Evolutionary conservation across 2,888 invertebrate genomes (phyloP).

Genomic region (Hanleya hanleyi): DNA sequence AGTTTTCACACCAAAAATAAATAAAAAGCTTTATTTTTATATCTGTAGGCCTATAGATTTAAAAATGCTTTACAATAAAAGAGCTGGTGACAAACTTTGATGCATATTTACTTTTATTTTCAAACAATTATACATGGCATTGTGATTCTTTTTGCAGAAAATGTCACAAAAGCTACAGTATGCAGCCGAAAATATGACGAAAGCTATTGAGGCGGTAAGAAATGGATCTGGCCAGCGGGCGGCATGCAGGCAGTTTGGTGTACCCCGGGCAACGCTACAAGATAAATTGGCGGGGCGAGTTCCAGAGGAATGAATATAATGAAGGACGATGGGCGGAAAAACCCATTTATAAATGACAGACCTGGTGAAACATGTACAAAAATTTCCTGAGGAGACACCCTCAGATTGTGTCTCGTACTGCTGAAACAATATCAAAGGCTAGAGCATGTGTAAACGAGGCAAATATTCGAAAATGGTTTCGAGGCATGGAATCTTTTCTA

Average conservation of each 20-base stretch:
- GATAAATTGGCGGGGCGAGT: not conserved
- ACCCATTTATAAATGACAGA: slow-evolving; percentile 23
- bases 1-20: too few species aligned
- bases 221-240: not conserved
- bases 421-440: slow-evolving; percentile 16
- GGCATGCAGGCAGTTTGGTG: not conserved
- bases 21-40: not conserved
- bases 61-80: not conserved
- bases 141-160: slow-evolving; percentile 3
- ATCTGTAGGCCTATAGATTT: not conserved
- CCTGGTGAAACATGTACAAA: slow-evolving; percentile 27
- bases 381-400: slow-evolving; percentile 17
- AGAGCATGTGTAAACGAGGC: slow-evolving; percentile 15
- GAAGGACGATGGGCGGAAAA: slow-evolving; percentile 13
- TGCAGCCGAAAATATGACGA: not conserved
- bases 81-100: too few species aligned
- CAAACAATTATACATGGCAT: too few species aligned
- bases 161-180: not conserved
- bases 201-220: not conserved
- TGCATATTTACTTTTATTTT: too few species aligned
- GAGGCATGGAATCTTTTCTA: slow-evolving; percentile 4
- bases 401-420: not conserved
- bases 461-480: slow-evolving; percentile 22
- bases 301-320: not conserved
- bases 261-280: not conserved